phyloP scores from a whole-genome alignment of 2,888 invertebrate species.

The Orthosia gracilis region DNA sequence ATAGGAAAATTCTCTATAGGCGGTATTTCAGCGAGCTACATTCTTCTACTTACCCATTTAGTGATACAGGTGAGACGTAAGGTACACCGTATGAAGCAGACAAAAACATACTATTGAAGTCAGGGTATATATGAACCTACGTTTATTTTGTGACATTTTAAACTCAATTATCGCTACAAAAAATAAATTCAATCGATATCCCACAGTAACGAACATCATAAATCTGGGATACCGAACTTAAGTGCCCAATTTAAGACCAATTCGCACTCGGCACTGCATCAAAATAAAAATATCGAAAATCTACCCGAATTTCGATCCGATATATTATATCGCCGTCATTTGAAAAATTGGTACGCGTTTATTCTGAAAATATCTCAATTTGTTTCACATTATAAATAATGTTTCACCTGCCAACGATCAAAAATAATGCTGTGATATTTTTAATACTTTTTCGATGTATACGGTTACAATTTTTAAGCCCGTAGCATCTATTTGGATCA shows the following conservation, averaged over 20 bases:
- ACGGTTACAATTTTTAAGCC: not conserved
- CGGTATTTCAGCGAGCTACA: not conserved
- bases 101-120: no score
- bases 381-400: slow-evolving; percentile 30
- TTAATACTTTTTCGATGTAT: not conserved
- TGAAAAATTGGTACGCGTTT: slow-evolving; percentile 41
- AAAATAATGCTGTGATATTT: slow-evolving; percentile 26
- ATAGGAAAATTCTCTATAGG: no score
- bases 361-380: slow-evolving; percentile 41
- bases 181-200: no score
- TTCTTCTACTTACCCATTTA: not conserved
- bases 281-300: slow-evolving; percentile 1
- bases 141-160: no score
- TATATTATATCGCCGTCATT: slow-evolving; percentile 23
- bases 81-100: not conserved
- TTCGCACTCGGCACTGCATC: not conserved
- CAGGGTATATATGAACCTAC: no score
- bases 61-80: not conserved
- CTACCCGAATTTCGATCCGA: not conserved
- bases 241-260: slow-evolving; percentile 16
- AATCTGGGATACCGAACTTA: not conserved
- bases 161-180: no score
- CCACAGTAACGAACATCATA: not conserved
- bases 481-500: not conserved
- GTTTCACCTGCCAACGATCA: slow-evolving; percentile 14